Evolutionary conservation across 2,113 vertebrate genomes (phyloP).

Genomic region (Pipa parva): DNA sequence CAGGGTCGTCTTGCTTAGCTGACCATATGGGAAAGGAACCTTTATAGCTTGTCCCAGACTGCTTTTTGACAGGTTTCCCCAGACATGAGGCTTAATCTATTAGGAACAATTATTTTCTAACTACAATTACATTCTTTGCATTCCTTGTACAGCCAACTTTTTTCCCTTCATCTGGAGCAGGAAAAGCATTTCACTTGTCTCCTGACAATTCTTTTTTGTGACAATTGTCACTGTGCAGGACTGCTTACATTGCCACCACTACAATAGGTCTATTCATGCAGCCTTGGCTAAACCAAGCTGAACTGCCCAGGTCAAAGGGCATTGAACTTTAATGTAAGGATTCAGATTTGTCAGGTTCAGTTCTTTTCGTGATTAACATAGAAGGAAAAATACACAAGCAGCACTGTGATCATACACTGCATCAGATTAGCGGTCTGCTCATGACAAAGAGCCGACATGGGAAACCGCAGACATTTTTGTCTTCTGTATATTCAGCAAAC

Average conservation of each 20-base stretch:
- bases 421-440: slow-evolving; percentile 49
- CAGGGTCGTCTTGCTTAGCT: slow-evolving; percentile 54
- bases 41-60: slow-evolving; percentile 35
- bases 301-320: slow-evolving; percentile 51
- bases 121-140: slow-evolving; percentile 41
- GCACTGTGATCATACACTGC: slow-evolving; percentile 48
- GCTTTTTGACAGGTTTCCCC: slow-evolving; percentile 46
- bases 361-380: slow-evolving; percentile 58
- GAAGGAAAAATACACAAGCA: slow-evolving; percentile 52
- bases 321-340: slow-evolving; percentile 58
- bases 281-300: slow-evolving; percentile 44
- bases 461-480: too few relatives aligned
- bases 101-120: slow-evolving; percentile 55
- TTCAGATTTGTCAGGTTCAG: slow-evolving; percentile 55
- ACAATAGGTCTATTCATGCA: slow-evolving; percentile 53
- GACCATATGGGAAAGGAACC: slow-evolving; percentile 55
- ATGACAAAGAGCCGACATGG: too few relatives aligned
- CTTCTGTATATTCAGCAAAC: too few relatives aligned
- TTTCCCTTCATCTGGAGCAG: slow-evolving; percentile 45
- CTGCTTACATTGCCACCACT: slow-evolving; percentile 34
- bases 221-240: slow-evolving; percentile 53
- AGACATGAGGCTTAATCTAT: slow-evolving; percentile 39
- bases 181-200: slow-evolving; percentile 51
- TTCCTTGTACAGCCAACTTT: slow-evolving; percentile 42
- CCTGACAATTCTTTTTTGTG: slow-evolving; percentile 45